phyloP scores from a whole-genome alignment of 2,113 vertebrate genomes.

The Lepisosteus oculatus region DNA sequence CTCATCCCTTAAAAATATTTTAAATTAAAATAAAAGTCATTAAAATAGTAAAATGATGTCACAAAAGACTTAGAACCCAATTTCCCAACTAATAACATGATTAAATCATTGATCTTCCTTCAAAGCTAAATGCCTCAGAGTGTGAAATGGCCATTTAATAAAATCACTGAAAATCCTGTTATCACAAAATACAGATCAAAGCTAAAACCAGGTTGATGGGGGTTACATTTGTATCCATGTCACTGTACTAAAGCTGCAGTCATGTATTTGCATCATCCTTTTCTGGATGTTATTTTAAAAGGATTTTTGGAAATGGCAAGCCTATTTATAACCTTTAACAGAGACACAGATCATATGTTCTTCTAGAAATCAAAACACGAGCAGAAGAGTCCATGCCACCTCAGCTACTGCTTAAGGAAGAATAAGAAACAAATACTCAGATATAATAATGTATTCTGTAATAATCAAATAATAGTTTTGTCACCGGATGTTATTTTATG shows the following conservation, averaged over 20 bases:
- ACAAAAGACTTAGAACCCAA: slow-evolving; percentile 68
- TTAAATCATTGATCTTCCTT: slow-evolving; percentile 70
- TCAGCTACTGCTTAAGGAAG: too few relatives aligned
- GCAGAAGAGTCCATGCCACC: neutral
- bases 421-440: too few relatives aligned
- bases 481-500: too few relatives aligned
- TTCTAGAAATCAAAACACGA: neutral
- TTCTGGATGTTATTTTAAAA: slow-evolving; percentile 39
- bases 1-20: slow-evolving; percentile 59
- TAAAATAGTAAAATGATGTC: slow-evolving; percentile 72
- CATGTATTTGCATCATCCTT: slow-evolving; percentile 55
- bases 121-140: slow-evolving; percentile 65
- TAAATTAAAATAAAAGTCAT: slow-evolving; percentile 67
- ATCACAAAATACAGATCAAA: slow-evolving; percentile 73
- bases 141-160: slow-evolving; percentile 70
- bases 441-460: too few relatives aligned
- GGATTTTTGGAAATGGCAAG: neutral
- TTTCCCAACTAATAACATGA: slow-evolving; percentile 62
- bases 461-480: too few relatives aligned
- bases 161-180: slow-evolving; percentile 71
- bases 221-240: slow-evolving; percentile 46
- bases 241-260: slow-evolving; percentile 35
- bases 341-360: neutral
- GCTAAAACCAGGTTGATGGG: slow-evolving; percentile 54
- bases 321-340: slow-evolving; percentile 7